phyloP scores from a whole-genome alignment of 2,113 vertebrate species.

The Arvicanthis niloticus region DNA sequence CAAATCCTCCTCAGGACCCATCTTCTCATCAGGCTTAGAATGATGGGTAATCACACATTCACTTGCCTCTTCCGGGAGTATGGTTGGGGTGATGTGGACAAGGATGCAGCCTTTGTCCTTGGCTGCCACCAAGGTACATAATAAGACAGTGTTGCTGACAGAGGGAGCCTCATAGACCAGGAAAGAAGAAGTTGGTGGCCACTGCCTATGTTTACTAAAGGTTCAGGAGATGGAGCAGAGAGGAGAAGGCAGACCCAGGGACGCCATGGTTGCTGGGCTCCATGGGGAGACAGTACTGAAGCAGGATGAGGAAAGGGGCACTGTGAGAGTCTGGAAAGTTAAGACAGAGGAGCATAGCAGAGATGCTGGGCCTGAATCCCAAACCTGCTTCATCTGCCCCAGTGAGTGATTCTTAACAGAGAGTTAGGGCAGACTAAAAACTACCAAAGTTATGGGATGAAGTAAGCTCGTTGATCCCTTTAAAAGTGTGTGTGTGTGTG shows the following conservation, averaged over 20 bases:
- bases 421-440: background rate
- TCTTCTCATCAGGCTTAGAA: background rate
- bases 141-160: background rate
- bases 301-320: background rate
- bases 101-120: background rate
- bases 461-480: background rate
- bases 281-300: rapidly evolving
- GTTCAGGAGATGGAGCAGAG: background rate
- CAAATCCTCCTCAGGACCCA: background rate
- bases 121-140: background rate
- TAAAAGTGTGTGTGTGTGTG: background rate
- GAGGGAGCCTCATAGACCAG: background rate
- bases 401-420: background rate
- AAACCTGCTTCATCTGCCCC: background rate
- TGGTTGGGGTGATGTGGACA: rapidly evolving
- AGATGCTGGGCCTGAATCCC: background rate
- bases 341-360: too few species aligned
- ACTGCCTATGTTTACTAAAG: too few species aligned
- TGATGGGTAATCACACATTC: rapidly evolving
- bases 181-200: background rate
- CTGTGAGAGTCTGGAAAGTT: background rate
- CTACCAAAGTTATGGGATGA: background rate
- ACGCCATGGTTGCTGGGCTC: background rate
- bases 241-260: background rate
- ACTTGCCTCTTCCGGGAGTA: background rate